Evolutionary conservation across 2,797 vertebrate genomes (phyloP).

Genomic region (Gymnoscopelus microlampas): DNA sequence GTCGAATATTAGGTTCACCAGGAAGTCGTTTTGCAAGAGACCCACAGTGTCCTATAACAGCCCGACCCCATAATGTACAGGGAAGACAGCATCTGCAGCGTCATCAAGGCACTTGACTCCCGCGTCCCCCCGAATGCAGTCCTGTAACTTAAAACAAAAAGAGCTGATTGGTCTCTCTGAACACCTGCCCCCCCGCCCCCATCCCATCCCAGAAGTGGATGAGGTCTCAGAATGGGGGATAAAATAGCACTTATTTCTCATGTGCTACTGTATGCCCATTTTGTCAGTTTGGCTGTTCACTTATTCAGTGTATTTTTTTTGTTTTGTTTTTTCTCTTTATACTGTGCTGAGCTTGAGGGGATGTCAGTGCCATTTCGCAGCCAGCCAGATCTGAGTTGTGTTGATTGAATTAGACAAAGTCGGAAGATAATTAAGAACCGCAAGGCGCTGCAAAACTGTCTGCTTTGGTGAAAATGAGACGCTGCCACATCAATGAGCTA

Average conservation of each 20-base stretch:
- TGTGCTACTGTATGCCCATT: constrained; percentile 75
- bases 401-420: constrained; percentile 88
- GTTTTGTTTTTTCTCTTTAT: constrained; percentile 12
- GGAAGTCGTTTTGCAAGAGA: constrained; percentile 45
- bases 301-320: constrained; percentile 73
- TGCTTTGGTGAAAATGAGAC: constrained; percentile 81
- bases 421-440: constrained; percentile 85
- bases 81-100: constrained; percentile 64
- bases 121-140: constrained; percentile 43
- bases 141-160: constrained; percentile 65
- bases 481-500: constrained; percentile 83
- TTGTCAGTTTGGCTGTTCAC: constrained; percentile 82
- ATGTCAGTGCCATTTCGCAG: constrained; percentile 79
- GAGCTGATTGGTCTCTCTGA: constrained; percentile 61
- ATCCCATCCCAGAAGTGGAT: constrained; percentile 32
- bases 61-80: constrained; percentile 62
- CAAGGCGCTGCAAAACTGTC: constrained; percentile 83
- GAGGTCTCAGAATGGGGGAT: constrained; percentile 72
- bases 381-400: constrained; percentile 83
- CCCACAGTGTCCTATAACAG: constrained; percentile 37
- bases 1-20: constrained; percentile 43
- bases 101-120: constrained; percentile 67
- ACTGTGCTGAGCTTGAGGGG: constrained; percentile 73
- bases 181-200: constrained; percentile 46
- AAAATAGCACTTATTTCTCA: constrained; percentile 77